Percentiles rank a stretch among this genome's conserved stretches.
These are phyloP conservation scores for Terrapene triunguis DNA, from an alignment of 2,113 vertebrate species.

Conservation along the genomic window DNA sequence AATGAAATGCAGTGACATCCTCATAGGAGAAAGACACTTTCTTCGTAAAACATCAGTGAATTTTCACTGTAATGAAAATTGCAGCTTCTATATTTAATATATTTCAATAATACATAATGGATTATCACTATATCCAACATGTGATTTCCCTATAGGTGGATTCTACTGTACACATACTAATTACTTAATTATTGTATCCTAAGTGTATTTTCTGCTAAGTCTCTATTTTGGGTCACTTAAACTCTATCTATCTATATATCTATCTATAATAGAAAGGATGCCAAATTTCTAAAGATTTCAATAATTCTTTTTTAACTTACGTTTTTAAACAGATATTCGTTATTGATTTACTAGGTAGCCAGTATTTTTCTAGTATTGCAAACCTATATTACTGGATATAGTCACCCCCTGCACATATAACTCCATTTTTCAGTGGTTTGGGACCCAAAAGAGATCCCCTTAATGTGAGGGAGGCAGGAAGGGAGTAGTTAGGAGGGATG, in stretches of 20 bases:
- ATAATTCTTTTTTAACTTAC: neutral
- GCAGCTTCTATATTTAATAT: neutral
- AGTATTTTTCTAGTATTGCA: neutral
- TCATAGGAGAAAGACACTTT: neutral
- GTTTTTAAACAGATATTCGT: neutral
- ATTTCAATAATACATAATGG: neutral
- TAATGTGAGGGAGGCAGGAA: neutral
- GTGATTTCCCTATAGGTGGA: neutral
- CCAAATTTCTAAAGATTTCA: neutral
- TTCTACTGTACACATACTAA: neutral
- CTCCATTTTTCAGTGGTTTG: neutral
- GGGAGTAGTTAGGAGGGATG: neutral
- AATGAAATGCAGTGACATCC: conserved; percentile 1
- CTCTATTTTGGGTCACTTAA: conserved; percentile 4
- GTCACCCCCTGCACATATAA: neutral
- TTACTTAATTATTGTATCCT: neutral
- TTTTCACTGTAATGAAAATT: conserved; percentile 11
- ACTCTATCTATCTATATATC: neutral
- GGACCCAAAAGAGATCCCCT: neutral
- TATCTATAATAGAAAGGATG: neutral
- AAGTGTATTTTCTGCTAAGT: neutral
- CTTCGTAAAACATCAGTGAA: neutral
- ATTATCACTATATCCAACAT: neutral
- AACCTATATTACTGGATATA: neutral
- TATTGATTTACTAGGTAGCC: conserved; percentile 6